A percentile compares a stretch with the other conserved stretches of the same genome.
Evolutionary conservation across 2,797 vertebrate genomes (phyloP).

Genomic region (Hyperoplus immaculatus): DNA sequence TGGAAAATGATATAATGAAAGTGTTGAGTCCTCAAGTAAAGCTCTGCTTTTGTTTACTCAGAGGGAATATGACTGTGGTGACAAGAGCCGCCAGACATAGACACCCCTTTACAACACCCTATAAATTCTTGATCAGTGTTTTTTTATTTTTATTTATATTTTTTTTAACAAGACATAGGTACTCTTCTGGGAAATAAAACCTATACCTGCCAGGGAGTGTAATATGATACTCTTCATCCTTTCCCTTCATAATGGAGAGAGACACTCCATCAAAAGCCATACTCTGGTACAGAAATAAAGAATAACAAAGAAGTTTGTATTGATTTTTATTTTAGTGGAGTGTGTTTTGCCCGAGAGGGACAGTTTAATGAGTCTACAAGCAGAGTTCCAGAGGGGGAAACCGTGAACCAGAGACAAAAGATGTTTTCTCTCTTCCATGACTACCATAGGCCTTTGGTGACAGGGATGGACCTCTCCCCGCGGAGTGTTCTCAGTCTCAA

Average conservation of each 20-base stretch:
- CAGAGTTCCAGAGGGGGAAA: slow-evolving; percentile 71
- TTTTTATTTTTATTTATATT: too few relatives aligned
- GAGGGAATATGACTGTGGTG: slow-evolving; percentile 50
- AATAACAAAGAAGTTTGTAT: slow-evolving; percentile 72
- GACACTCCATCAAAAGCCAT: slow-evolving; percentile 76
- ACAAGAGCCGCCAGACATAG: slow-evolving; percentile 56
- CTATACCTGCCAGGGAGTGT: slow-evolving; percentile 63
- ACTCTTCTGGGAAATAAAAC: slow-evolving; percentile 78
- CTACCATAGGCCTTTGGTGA: slow-evolving; percentile 59
- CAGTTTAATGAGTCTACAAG: slow-evolving; percentile 86
- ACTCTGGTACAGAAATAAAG: slow-evolving; percentile 39
- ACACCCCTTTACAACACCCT: slow-evolving; percentile 60
- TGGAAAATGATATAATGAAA: slow-evolving; percentile 36
- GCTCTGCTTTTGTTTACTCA: slow-evolving; percentile 41
- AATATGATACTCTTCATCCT: slow-evolving; percentile 75
- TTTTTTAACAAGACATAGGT: slow-evolving; percentile 56
- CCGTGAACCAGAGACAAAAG: slow-evolving; percentile 73
- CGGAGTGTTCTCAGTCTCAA: slow-evolving; percentile 52
- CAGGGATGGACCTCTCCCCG: slow-evolving; percentile 53
- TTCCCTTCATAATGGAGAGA: slow-evolving; percentile 74
- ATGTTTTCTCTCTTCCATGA: slow-evolving; percentile 71
- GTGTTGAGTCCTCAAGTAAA: slow-evolving; percentile 39
- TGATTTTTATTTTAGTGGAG: slow-evolving; percentile 81
- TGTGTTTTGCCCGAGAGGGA: slow-evolving; percentile 80
- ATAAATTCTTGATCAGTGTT: slow-evolving; percentile 74